Evolutionary conservation across 37 sponge, comb jelly and placozoan genomes (phyloP), one percentile per base, ranked within the genome.

Genomic region (Diacarnus erythraeanus): DNA sequence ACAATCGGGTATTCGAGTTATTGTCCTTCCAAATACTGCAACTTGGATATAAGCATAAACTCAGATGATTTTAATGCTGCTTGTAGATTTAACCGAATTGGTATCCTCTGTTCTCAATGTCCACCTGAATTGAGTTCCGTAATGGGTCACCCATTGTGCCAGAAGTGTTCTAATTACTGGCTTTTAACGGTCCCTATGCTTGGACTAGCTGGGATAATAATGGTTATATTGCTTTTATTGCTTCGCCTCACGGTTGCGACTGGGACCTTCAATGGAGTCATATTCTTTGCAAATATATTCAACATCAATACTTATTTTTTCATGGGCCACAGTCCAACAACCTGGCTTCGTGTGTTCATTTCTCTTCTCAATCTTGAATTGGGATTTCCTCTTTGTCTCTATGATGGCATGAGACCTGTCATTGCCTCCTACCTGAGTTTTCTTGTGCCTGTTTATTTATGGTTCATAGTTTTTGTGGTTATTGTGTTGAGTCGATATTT

Each of bases 51-150:
- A 35, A 30, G 0, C 38, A 21, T 83, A 6, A 9, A 29, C 22
- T 23, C 59, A 12, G 38, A n/a, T 30, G 20, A 82, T 60, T 57
- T 71, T 51, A 69, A 84, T 41, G 38, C 9, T 30, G 69, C 57
- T 2, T 85, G 85, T 40, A 27, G 9, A 0, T 61, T 72, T 27
- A 71, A 72, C 20, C 69, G 78, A 21, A 40, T 51, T 29, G 85
- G 85, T 61, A 37, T 85, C 21, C 26, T 72, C n/a, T 85, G 85
- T 78, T 78, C 79, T 2, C 30, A 59, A 60, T 85, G 85, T 34
- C 21, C 34, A 30, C 29, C 18, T 17, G 39, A 41, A 0, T 29
- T 78, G 41, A 85, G 85, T 71, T 35, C 59, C 22, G 64, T 59
- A 12, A 33, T 85, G 42, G 85, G 85, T 27, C 20, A 34, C 47